phyloP scores from a whole-genome alignment of 2,113 vertebrate species.

The Lipotes vexillifer region DNA sequence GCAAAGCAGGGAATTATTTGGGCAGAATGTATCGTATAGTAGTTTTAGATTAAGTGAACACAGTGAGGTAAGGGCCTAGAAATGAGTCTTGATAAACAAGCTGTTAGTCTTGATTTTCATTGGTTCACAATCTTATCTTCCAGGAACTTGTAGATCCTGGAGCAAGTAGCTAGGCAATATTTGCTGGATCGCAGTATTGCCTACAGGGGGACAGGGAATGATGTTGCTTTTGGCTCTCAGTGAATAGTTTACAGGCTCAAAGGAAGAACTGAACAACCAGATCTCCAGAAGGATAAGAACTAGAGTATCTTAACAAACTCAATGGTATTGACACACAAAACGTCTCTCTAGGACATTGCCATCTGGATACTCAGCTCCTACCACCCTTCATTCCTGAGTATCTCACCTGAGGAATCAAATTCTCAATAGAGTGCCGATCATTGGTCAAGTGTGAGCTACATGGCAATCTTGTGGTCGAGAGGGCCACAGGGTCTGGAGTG shows the following conservation, averaged over 20 bases:
- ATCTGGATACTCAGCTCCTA: neutral
- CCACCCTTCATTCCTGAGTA: neutral
- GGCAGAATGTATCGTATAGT: neutral
- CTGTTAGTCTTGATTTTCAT: neutral
- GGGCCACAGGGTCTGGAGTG: neutral
- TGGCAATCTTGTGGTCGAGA: neutral
- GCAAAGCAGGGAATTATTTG: neutral
- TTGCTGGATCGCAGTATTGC: neutral
- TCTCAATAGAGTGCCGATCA: neutral
- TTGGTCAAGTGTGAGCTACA: too few relatives aligned
- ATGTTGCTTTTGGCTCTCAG: neutral
- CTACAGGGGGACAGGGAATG: neutral
- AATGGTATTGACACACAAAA: neutral
- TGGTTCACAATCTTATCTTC: neutral
- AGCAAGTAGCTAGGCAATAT: neutral
- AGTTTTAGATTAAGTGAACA: neutral
- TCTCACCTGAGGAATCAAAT: neutral
- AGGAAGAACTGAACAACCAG: neutral
- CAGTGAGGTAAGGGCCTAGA: neutral
- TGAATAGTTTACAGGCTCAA: neutral
- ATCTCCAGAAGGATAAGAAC: neutral
- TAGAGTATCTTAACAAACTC: neutral
- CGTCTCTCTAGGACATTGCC: neutral
- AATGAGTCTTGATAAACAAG: neutral
- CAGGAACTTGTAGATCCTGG: neutral